Evolutionary conservation across 2,888 invertebrate species (phyloP).

Genomic region (Mesorhabditis belari): DNA sequence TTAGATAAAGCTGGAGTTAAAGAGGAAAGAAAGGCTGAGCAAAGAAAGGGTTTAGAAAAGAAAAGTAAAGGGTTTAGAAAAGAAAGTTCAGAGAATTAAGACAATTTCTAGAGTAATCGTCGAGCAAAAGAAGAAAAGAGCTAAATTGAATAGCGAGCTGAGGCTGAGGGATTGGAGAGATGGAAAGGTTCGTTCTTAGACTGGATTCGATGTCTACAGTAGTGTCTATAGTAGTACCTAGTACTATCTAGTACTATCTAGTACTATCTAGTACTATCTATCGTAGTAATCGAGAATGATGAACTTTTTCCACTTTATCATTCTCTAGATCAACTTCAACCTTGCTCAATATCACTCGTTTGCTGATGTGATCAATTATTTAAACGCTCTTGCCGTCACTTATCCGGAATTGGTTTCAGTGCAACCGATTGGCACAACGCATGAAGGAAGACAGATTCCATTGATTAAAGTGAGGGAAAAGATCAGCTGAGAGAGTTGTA

Average conservation of each 20-base stretch:
- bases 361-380: conserved; percentile 50
- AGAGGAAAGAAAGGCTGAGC: too few relatives aligned
- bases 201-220: too few relatives aligned
- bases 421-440: conserved; percentile 51
- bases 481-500: neutral
- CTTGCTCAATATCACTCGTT: conserved; percentile 48
- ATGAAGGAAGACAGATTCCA: conserved; percentile 51
- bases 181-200: conserved; percentile 15
- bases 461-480: conserved; percentile 41
- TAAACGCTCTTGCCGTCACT: conserved; percentile 47
- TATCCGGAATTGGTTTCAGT: conserved; percentile 51
- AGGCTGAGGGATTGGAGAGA: conserved; percentile 32
- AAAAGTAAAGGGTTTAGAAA: neutral
- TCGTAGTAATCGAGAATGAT: neutral
- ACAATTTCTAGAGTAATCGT: conserved; percentile 47
- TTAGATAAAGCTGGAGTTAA: too few relatives aligned
- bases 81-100: too few relatives aligned
- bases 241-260: neutral
- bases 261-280: neutral
- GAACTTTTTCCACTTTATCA: neutral
- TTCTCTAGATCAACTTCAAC: conserved; percentile 37
- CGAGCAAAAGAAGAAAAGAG: conserved; percentile 30
- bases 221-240: neutral
- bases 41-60: too few relatives aligned
- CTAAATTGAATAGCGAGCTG: conserved; percentile 24